These are phyloP conservation scores for Leptinotarsa texana DNA, from an alignment of 1,140 invertebrate species.

Conservation along the genomic window DNA sequence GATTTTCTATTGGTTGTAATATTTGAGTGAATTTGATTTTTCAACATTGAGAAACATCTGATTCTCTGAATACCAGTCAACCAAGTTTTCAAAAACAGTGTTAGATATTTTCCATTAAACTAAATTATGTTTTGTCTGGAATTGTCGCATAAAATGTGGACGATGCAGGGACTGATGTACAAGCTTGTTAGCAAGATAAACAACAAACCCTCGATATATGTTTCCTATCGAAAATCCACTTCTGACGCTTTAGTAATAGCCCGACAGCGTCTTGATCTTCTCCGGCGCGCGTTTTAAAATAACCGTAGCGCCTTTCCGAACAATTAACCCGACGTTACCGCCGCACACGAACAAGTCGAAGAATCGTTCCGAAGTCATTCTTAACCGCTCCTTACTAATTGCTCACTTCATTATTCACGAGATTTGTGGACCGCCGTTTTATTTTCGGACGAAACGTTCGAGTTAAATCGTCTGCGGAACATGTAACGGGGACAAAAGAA, in stretches of 20 bases:
- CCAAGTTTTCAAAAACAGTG: too few species aligned
- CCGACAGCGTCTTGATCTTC: background rate
- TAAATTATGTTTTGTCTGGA: background rate
- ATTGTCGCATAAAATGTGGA: background rate
- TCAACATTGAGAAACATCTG: too few species aligned
- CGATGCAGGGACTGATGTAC: too few species aligned
- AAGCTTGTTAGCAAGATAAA: background rate
- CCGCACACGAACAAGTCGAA: conserved; percentile 19
- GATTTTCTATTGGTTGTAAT: too few species aligned
- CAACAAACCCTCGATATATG: background rate
- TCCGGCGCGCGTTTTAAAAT: background rate
- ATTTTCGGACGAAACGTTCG: conserved; percentile 7
- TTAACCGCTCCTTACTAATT: conserved; percentile 21
- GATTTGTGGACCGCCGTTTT: conserved; percentile 21
- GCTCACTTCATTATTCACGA: conserved; percentile 24
- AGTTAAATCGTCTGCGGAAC: background rate
- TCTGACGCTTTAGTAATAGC: background rate
- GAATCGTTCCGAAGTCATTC: conserved; percentile 17
- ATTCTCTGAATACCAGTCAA: too few species aligned
- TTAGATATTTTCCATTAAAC: too few species aligned
- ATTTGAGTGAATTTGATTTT: too few species aligned
- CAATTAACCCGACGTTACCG: conserved; percentile 11
- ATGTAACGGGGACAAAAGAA: too few species aligned
- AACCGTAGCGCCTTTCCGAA: conserved; percentile 22
- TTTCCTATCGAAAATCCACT: background rate